Base-by-base conservation (phyloP, 2,797 vertebrate genomes). In the Pelobates cultripes region DNA sequence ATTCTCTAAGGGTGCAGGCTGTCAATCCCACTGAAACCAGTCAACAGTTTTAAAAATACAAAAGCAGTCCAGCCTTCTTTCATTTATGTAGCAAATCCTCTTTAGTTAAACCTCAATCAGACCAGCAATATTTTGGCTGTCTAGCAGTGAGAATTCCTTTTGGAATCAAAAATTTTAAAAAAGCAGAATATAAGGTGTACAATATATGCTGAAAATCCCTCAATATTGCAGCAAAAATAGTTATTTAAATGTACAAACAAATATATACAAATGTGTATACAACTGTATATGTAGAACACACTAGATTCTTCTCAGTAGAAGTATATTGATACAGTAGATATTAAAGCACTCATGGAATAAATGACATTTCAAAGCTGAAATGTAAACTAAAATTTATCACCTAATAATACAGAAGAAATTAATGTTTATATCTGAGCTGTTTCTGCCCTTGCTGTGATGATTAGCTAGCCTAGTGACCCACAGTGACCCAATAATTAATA, bases 341-440 rank as follows among this genome's bases (percentile, higher is more conserved):
- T 45, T 43, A 9, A 70, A 3, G 15, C 45, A 76, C 73, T 76
- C 79, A 64, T 68, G 64, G 57, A 15, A 75, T 75, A 81, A 47
- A 47, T 81, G 72, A 75, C 72, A 69, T 75, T 53, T 69, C 43
- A 60, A 17, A 43, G 47, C 55, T 66, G 75, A 57, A 67, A 47
- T 66, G 45, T 82, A 67, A 61, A 78, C 71, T 78, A 79, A 75
- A 83, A 78, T 67, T 15, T 70, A 83, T 83, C 71, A 74, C 70
- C 76, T 73, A 78, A 78, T 83, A 83, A 83, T 47, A 73, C 41
- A 41, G 47, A 79, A 70, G 53, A 83, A 70, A 83, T 79, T 75
- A 79, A 79, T 79, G 69, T 83, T 74, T 79, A 55, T 79, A 75
- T 79, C 64, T 17, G 72, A 75, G 67, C 53, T 70, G 72, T 64